Evolutionary conservation across 2,113 vertebrate genomes (phyloP).

Genomic region (Oenanthe melanoleuca): DNA sequence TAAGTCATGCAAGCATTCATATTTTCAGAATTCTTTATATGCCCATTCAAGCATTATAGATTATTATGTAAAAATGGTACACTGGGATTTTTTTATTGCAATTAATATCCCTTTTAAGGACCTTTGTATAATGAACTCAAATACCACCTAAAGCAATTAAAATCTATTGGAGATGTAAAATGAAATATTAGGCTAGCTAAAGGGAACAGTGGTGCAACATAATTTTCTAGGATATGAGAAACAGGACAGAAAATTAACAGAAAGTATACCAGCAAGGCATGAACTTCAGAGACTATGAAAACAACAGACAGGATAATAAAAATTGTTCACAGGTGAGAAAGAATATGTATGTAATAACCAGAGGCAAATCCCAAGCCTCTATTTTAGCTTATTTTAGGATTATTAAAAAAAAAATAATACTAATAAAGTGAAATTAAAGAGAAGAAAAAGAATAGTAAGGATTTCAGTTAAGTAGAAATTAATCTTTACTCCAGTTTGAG

Average conservation of each 20-base stretch:
- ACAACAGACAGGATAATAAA: not conserved
- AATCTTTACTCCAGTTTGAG: not conserved
- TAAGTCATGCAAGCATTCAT: constrained; percentile 55
- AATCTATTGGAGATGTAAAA: constrained; percentile 42
- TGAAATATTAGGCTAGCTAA: not conserved
- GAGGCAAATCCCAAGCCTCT: not conserved
- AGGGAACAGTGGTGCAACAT: not conserved
- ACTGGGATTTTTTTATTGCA: constrained; percentile 49
- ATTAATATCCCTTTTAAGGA: constrained; percentile 60
- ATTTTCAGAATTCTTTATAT: constrained; percentile 56
- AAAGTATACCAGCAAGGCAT: not conserved
- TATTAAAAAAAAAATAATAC: not conserved
- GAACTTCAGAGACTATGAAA: not conserved
- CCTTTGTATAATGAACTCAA: constrained; percentile 42
- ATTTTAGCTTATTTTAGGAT: not conserved
- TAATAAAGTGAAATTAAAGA: not conserved
- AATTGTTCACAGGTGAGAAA: not conserved
- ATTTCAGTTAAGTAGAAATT: not conserved
- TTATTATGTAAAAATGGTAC: constrained; percentile 57
- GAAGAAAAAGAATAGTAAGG: not conserved
- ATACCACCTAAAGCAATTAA: constrained; percentile 56
- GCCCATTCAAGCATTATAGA: constrained; percentile 51
- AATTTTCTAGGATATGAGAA: not conserved
- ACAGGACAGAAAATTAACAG: constrained; percentile 38
- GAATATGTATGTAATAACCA: not conserved